Base-by-base conservation (phyloP, 2,888 invertebrate genomes). In the Malthinus seriepunctatus region DNA sequence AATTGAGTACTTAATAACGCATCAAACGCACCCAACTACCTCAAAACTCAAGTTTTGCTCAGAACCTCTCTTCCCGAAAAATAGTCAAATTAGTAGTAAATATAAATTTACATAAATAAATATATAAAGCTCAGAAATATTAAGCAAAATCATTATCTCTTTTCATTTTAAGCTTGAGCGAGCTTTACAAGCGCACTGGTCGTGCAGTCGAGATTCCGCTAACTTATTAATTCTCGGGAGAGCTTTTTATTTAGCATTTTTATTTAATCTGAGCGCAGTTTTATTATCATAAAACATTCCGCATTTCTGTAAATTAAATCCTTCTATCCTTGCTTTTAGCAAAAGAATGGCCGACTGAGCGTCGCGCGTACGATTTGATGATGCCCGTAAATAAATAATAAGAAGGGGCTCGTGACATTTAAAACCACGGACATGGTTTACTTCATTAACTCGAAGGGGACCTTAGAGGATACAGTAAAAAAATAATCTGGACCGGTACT, bases 241-340 rank as follows among this genome's bases (percentile, higher is more conserved):
- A 73, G 73, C 74, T 71, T 76, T 77, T 76, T 74, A 76, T 76
- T 77, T 77, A 74, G 75, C 77, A 77, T 77, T 77, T 77, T 77
- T 76, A 77, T 77, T 76, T 76, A 76, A 77, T 75, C 76, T 75
- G 75, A 76, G 73, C 76, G 74, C 71, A 69, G 73, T 77, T 77
- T 76, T 77, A 77, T 77, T 77, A 77, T 73, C 74, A 76, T 74
- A 76, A 76, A 76, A 76, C 74, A 77, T 75, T 76, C 75, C 76
- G 70, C 76, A 76, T 76, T 76, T 77, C 76, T 77, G 73, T 76
- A 75, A 76, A 76, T 77, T 74, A 75, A 77, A 76, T 75, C 75
- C 74, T 76, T 75, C 70, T 71, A 62, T 66, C 63, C 63, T 60
- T 63, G 66, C 61, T 63, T 60, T 23, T 51, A 59, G 58, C 56